phyloP scores from a whole-genome alignment of 2,888 invertebrate genomes.

The Coleophora flavipennella region DNA sequence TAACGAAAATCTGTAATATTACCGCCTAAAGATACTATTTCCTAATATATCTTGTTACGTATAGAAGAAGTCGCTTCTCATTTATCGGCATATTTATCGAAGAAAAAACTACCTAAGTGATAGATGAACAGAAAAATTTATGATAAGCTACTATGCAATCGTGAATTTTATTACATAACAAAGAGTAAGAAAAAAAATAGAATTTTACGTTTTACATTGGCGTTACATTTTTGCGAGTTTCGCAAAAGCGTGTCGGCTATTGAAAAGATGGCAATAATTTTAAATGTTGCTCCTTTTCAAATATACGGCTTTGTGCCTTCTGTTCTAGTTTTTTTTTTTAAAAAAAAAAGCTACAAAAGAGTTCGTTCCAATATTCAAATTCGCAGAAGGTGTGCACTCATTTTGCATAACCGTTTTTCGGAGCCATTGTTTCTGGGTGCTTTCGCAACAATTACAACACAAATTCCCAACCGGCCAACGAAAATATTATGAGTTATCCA shows the following conservation, averaged over 20 bases:
- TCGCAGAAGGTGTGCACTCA: constrained; percentile 43
- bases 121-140: too few species aligned
- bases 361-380: constrained; percentile 51
- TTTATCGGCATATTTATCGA: not conserved
- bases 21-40: too few species aligned
- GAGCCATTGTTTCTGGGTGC: too few species aligned
- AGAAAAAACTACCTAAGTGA: too few species aligned
- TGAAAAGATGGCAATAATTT: constrained; percentile 17
- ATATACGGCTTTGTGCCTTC: constrained; percentile 23
- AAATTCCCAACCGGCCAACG: too few species aligned
- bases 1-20: too few species aligned
- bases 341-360: constrained; percentile 39
- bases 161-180: constrained; percentile 21
- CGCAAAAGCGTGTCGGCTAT: constrained; percentile 25
- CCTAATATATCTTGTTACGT: too few species aligned
- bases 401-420: constrained; percentile 45
- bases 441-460: too few species aligned
- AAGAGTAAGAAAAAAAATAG: constrained; percentile 28
- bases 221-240: constrained; percentile 31
- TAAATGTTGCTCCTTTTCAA: constrained; percentile 21
- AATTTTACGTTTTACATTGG: constrained; percentile 26
- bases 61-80: too few species aligned
- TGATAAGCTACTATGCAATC: constrained; percentile 30
- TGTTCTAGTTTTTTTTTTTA: constrained; percentile 31
- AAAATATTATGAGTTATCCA: too few species aligned